Evolutionary conservation across 2,797 vertebrate species (phyloP), one percentile per base, ranked within the genome.

Genomic region (Poeciliopsis paucimaculata): DNA sequence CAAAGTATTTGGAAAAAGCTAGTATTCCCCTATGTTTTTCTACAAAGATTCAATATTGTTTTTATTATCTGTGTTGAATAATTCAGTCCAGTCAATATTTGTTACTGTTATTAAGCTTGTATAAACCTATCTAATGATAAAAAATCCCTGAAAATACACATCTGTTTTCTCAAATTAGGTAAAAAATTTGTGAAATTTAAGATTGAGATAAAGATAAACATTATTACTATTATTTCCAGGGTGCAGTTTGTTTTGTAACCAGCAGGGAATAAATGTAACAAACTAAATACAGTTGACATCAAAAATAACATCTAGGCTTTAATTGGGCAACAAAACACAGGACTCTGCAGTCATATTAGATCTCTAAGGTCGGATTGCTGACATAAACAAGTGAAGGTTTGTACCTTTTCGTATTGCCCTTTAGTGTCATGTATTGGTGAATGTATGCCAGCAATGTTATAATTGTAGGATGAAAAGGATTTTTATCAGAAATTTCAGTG

Each of bases 401-500:
- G 34, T 39, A 66, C 2, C 16, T 39, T 39, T 66, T 39, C 39
- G 62, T 3, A 39, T 68, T 60, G 26, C n/a, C 28, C n/a, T 60
- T 60, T 31, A 60, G 55, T 28, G 55, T 28, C 12, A 31, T 13
- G 53, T n/a, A 28, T 31, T 13, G 4, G 28, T 31, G 5, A 34
- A 16, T 2, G 6, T 31, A 34, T 62, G 28, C 15, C 20, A 62
- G 13, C 28, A 62, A 34, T 31, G 49, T 62, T 34, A 62, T 15
- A 18, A 62, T 7, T 16, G 6, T 34, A 20, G 6, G 28, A 62
- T 62, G 5, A 18, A 34, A 70, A 43, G 26, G 78, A 88, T 84
- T 84, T 34, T 89, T 84, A 82, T 73, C 18, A 68, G 45, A 83
- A 78, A 86, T 86, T 43, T 43, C 5, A n/a, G 39, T 70, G 23